Evolutionary conservation across 2,888 invertebrate species (phyloP), one percentile per base, ranked within the genome.

Genomic region (Ormia ochracea): DNA sequence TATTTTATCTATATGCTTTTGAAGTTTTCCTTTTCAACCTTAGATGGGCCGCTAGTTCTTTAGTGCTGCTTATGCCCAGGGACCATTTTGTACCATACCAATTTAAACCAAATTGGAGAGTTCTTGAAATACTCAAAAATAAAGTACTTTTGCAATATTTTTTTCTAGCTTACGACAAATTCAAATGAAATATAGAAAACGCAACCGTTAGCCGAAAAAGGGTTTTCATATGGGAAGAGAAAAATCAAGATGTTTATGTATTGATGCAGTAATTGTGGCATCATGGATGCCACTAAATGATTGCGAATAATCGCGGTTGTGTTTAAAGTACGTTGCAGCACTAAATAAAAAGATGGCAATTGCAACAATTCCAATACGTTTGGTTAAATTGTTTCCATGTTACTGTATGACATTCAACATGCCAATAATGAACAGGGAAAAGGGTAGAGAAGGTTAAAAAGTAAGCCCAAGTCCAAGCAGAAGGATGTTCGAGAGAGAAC

Each of bases 391-490:
- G 70, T 70, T 48, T 41, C 52, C 52, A 69, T 76, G 75, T 76
- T 61, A 36, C 61, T 21, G 54, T 45, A 61, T 75, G 68, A 76
- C 63, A 68, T 41, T 43, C 45, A 45, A 50, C 58, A 78, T 66
- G 59, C 59, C 54, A 58, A 61, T 41, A 52, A 61, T 38, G 36
- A 41, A 65, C 45, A 38, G 41, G 43, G 66, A 41, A 72, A 45
- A 38, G 65, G 70, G 38, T 52, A 43, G 26, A 70, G 65, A 61
- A 69, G 69, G 63, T 74, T 65, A 72, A 79, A 78, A 75, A 74
- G 69, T 74, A 63, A 78, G 41, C 50, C 48, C 66, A 59, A 74
- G 19, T 63, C 56, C 38, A 43, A 14, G 56, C 56, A 65, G 36
- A 74, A 77, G 69, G 69, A 77, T 77, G 38, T 70, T 50, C 19